Evolutionary conservation across 1,140 invertebrate species (phyloP).

Genomic region (Bombyx mandarina): DNA sequence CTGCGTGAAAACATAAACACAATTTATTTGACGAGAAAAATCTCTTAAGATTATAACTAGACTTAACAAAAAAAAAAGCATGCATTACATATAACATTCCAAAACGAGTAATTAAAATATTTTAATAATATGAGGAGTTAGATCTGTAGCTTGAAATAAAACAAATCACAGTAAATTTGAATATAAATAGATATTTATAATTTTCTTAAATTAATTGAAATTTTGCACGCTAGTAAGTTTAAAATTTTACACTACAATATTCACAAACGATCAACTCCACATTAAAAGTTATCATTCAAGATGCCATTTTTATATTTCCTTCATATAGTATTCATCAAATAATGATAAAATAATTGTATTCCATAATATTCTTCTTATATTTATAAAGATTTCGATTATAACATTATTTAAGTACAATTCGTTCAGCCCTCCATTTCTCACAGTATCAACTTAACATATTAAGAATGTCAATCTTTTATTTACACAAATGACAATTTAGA

Average conservation of each 20-base stretch:
- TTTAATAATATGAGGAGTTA: no score
- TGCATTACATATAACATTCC: no score
- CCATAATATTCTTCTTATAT: not conserved
- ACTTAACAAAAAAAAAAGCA: slow-evolving; percentile 20
- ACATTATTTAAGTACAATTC: slow-evolving; percentile 58
- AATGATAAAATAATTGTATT: not conserved
- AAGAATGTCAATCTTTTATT: slow-evolving; percentile 47
- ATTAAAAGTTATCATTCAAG: not conserved
- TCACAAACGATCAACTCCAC: not conserved
- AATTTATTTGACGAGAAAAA: slow-evolving; percentile 8
- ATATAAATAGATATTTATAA: not conserved
- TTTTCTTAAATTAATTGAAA: not conserved
- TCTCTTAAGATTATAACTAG: slow-evolving; percentile 23
- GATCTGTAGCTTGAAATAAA: no score
- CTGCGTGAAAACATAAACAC: not conserved
- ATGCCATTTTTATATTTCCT: no score
- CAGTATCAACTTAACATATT: slow-evolving; percentile 21
- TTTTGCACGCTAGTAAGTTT: not conserved
- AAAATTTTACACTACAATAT: not conserved
- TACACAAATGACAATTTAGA: slow-evolving; percentile 26
- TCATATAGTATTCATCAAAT: not conserved
- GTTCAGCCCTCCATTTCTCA: slow-evolving; percentile 29
- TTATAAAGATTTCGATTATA: not conserved
- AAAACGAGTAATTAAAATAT: no score
- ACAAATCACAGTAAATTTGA: no score